Evolutionary conservation across 1,140 invertebrate genomes (phyloP).

Genomic region (Cydia splendana): DNA sequence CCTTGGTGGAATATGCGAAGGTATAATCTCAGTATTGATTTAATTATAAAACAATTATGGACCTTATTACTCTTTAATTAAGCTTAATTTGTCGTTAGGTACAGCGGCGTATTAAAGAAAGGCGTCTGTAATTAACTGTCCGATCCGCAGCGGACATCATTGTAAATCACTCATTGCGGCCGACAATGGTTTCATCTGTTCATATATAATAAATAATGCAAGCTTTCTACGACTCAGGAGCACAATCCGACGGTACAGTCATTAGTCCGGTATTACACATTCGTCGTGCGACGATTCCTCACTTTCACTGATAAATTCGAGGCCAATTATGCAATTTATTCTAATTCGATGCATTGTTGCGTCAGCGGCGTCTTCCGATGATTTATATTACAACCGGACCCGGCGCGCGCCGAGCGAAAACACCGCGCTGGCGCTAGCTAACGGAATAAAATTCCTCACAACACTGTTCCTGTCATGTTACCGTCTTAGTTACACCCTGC

Average conservation of each 20-base stretch:
- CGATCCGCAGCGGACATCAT: slow-evolving; percentile 43
- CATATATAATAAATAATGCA: slow-evolving; percentile 60
- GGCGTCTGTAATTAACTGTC: slow-evolving; percentile 35
- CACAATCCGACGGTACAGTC: slow-evolving; percentile 63
- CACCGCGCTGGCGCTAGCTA: slow-evolving; percentile 46
- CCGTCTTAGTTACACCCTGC: slow-evolving; percentile 53
- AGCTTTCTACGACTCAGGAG: slow-evolving; percentile 61
- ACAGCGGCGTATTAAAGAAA: slow-evolving; percentile 20
- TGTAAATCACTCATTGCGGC: slow-evolving; percentile 55
- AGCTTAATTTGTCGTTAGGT: slow-evolving; percentile 30
- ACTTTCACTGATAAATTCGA: slow-evolving; percentile 72
- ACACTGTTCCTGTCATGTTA: slow-evolving; percentile 59
- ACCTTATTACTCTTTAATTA: slow-evolving; percentile 27
- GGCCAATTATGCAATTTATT: slow-evolving; percentile 65
- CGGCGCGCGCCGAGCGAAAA: slow-evolving; percentile 43
- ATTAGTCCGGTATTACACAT: slow-evolving; percentile 60
- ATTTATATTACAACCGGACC: slow-evolving; percentile 41
- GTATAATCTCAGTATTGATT: slow-evolving; percentile 32
- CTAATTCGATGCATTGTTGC: slow-evolving; percentile 41
- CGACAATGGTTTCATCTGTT: slow-evolving; percentile 56
- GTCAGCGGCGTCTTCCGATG: slow-evolving; percentile 40
- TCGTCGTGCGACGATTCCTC: slow-evolving; percentile 58
- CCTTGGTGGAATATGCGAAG: slow-evolving; percentile 8
- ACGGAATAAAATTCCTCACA: slow-evolving; percentile 55
- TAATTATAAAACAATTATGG: slow-evolving; percentile 20